Evolutionary conservation across 2,113 vertebrate genomes (phyloP).

Genomic region (Leptobrachium leishanense): DNA sequence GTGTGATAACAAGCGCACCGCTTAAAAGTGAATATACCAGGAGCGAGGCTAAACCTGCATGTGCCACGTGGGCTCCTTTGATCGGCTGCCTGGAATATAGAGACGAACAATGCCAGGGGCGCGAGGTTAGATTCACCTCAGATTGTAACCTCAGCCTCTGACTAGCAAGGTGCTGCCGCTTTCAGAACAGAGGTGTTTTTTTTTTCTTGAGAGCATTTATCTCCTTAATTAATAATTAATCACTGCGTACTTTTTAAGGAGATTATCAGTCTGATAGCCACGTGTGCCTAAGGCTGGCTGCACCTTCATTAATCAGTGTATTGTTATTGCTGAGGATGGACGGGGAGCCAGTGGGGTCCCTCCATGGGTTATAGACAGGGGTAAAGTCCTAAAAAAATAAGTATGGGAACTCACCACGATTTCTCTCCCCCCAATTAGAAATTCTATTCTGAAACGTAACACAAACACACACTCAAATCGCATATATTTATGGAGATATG

Average conservation of each 20-base stretch:
- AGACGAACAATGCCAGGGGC: background rate
- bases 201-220: slow-evolving; percentile 63
- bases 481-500: no score
- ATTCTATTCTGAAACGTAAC: no score
- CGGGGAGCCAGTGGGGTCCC: slow-evolving; percentile 53
- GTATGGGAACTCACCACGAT: no score
- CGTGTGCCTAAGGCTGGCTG: slow-evolving; percentile 65
- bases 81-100: slow-evolving; percentile 9
- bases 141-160: slow-evolving; percentile 1
- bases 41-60: background rate
- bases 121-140: slow-evolving; percentile 14
- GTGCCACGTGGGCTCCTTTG: slow-evolving; percentile 7
- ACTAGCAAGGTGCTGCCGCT: slow-evolving; percentile 39
- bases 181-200: slow-evolving; percentile 56
- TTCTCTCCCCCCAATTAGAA: no score
- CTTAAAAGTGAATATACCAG: no score
- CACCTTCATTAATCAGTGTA: slow-evolving; percentile 60
- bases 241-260: slow-evolving; percentile 60
- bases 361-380: slow-evolving; percentile 62
- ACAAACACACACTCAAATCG: no score
- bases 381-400: no score
- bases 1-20: no score
- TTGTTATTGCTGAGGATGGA: slow-evolving; percentile 52
- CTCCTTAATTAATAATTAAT: slow-evolving; percentile 73
- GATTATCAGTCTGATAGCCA: slow-evolving; percentile 66